Evolutionary conservation across 2,888 invertebrate species (phyloP).

Genomic region (Pseudeuparius sepicola): DNA sequence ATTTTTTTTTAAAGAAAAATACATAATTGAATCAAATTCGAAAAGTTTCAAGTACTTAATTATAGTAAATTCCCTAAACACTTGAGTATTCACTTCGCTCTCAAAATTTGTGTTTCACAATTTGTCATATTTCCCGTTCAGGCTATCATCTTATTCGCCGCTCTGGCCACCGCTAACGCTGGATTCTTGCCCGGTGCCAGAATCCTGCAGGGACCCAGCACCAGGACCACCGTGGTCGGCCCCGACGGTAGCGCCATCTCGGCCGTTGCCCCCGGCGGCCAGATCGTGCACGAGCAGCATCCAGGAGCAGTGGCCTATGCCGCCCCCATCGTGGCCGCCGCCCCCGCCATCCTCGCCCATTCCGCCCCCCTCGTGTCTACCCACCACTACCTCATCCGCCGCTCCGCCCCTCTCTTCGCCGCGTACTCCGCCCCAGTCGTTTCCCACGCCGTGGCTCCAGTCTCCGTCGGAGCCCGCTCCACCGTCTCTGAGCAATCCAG

Average conservation of each 20-base stretch:
- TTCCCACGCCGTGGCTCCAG: neutral
- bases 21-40: too few species aligned
- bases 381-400: neutral
- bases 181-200: conserved; percentile 18
- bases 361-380: neutral
- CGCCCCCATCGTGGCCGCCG: conserved; percentile 17
- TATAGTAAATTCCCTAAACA: too few species aligned
- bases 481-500: too few species aligned
- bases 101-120: too few species aligned
- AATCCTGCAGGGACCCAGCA: conserved; percentile 29
- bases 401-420: too few species aligned
- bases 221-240: conserved; percentile 29
- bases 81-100: too few species aligned
- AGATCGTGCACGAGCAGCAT: conserved; percentile 26
- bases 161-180: conserved; percentile 17
- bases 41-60: too few species aligned
- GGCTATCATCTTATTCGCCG: conserved; percentile 15
- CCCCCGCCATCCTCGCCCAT: conserved; percentile 2
- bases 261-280: conserved; percentile 28
- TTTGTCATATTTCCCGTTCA: too few species aligned
- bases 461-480: neutral
- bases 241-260: conserved; percentile 30
- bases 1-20: too few species aligned
- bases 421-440: conserved; percentile 1
- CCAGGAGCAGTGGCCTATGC: conserved; percentile 18